phyloP scores from a whole-genome alignment of 2,888 invertebrate species.

The Hypomecis punctinalis region DNA sequence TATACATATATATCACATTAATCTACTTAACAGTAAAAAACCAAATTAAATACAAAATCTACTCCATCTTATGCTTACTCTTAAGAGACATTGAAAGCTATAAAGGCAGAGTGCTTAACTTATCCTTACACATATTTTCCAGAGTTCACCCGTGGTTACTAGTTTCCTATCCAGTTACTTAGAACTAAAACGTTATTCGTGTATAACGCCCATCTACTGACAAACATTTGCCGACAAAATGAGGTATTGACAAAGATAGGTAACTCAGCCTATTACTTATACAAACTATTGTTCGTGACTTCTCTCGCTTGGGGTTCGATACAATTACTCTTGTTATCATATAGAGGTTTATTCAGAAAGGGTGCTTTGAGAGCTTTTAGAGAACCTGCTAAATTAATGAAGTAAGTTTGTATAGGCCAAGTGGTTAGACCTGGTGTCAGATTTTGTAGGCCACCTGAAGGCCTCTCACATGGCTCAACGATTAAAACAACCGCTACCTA shows the following conservation, averaged over 20 bases:
- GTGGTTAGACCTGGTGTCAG: too few relatives aligned
- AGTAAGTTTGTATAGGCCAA: too few relatives aligned
- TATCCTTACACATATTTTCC: constrained; percentile 2
- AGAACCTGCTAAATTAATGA: too few relatives aligned
- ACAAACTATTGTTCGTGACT: not conserved
- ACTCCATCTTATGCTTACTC: too few relatives aligned
- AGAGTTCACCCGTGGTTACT: not conserved
- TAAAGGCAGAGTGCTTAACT: constrained; percentile 9
- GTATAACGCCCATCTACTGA: constrained; percentile 19
- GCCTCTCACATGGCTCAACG: too few relatives aligned
- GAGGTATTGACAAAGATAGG: constrained; percentile 18
- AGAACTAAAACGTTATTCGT: constrained; percentile 31
- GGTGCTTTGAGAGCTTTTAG: not conserved
- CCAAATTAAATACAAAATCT: too few relatives aligned
- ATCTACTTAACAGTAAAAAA: too few relatives aligned
- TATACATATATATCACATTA: too few relatives aligned
- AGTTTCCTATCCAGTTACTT: constrained; percentile 1
- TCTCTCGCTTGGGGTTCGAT: not conserved
- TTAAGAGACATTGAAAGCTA: not conserved
- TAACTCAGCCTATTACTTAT: not conserved
- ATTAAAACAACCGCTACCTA: too few relatives aligned
- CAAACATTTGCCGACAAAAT: constrained; percentile 32
- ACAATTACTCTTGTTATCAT: not conserved
- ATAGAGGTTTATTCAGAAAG: not conserved
- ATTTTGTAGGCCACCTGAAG: too few relatives aligned